Evolutionary conservation across 2,888 invertebrate species (phyloP), one percentile per base, ranked within the genome.

Genomic region (Watsonalla binaria): DNA sequence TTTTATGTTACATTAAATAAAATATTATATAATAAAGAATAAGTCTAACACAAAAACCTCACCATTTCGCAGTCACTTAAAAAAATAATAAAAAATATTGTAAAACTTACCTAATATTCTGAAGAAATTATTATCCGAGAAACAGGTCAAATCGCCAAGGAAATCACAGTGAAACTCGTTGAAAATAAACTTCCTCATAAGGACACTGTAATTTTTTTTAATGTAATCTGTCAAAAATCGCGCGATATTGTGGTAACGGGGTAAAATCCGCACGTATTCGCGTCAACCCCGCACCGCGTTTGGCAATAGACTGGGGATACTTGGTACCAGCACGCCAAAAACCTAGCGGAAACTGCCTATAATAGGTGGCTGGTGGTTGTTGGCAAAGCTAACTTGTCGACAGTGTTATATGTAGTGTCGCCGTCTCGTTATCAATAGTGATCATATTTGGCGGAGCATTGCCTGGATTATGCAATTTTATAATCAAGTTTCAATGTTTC

Each of bases 111-210:
- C 76, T 72, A 75, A 68, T 86, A 87, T 86, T 73, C 75, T 82
- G 78, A 83, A 87, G 74, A 87, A 87, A 80, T 86, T 86, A 78
- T 82, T 84, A 72, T 88, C 86, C 73, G 77, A 73, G 65, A 67
- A 79, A 74, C 80, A 80, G 72, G 74, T 66, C 63, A 75, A 77
- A 68, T 69, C 75, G 59, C 65, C 72, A 57, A 70, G 63, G 58
- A 76, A 72, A 65, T 74, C 76, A 78, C 80, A 78, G 66, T 73
- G 72, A 62, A 70, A 73, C 72, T 74, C 70, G 60, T 63, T 61
- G 54, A 77, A 68, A 65, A 67, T 81, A 76, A 73, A 76, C 79
- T 81, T 76, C 86, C 84, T 87, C 88, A 88, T 89, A 89, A 74
- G 87, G 82, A 78, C 79, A 78, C 78, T 75, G 65, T 66, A 11